A percentile compares a stretch with the other conserved stretches of the same genome.
phyloP scores from a whole-genome alignment of 2,888 invertebrate species.

The Sepiola atlantica region DNA sequence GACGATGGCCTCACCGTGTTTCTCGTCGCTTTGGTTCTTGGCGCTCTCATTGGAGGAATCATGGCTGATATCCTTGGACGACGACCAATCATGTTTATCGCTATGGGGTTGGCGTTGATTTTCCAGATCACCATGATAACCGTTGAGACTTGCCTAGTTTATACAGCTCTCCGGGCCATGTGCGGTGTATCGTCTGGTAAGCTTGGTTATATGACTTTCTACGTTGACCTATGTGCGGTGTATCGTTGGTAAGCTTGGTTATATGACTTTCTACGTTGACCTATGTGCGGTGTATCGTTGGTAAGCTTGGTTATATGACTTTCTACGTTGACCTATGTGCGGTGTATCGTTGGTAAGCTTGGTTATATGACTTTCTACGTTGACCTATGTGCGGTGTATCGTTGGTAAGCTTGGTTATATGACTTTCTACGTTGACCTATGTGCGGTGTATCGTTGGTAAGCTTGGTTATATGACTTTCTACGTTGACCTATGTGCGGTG shows the following conservation, averaged over 20 bases:
- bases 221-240: neutral
- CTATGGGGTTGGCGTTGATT: conserved; percentile 58
- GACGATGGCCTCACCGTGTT: conserved; percentile 35
- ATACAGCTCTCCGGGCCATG: conserved; percentile 54
- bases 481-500: conserved; percentile 52
- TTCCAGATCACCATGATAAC: conserved; percentile 57
- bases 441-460: conserved; percentile 57
- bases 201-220: neutral
- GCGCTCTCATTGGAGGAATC: conserved; percentile 57
- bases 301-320: conserved; percentile 51
- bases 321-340: conserved; percentile 48
- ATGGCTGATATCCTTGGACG: conserved; percentile 61
- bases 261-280: neutral
- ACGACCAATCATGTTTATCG: conserved; percentile 58
- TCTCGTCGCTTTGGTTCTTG: conserved; percentile 53
- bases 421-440: conserved; percentile 39
- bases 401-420: conserved; percentile 55
- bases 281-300: conserved; percentile 56
- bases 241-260: conserved; percentile 56
- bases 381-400: conserved; percentile 54
- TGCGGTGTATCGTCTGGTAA: conserved; percentile 59
- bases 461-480: neutral
- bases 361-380: neutral
- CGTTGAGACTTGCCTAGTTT: conserved; percentile 57
- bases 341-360: conserved; percentile 57